Conservation (phyloP, 2,113 vertebrate genomes). For the Chaenocephalus aceratus region DNA sequence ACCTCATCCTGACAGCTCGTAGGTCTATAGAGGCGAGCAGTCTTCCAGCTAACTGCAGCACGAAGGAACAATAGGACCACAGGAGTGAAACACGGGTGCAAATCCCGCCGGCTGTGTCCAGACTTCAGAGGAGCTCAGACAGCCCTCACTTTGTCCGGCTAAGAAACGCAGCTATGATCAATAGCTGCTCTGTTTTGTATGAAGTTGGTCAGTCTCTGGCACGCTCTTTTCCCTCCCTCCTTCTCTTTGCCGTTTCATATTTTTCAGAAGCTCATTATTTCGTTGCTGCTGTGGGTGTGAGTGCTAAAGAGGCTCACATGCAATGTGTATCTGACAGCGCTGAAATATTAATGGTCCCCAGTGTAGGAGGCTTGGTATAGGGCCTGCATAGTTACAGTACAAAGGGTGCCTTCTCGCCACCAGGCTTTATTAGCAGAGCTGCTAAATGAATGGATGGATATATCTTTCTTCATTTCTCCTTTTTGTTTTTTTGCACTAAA, state of each 20-base stretch:
- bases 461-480: slow-evolving; percentile 53
- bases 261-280: slow-evolving; percentile 86
- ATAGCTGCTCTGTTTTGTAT: slow-evolving; percentile 79
- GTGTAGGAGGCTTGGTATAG: slow-evolving; percentile 81
- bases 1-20: slow-evolving; percentile 62
- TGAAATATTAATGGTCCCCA: slow-evolving; percentile 85
- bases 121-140: slow-evolving; percentile 78
- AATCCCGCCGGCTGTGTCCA: slow-evolving; percentile 73
- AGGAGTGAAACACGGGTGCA: slow-evolving; percentile 75
- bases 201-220: slow-evolving; percentile 72
- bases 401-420: slow-evolving; percentile 81
- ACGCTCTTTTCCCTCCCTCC: slow-evolving; percentile 49
- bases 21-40: slow-evolving; percentile 65
- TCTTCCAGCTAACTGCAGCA: slow-evolving; percentile 66
- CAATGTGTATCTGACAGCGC: slow-evolving; percentile 78
- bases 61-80: slow-evolving; percentile 69
- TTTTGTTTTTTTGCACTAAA: slow-evolving; percentile 60
- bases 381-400: slow-evolving; percentile 82
- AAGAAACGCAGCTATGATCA: slow-evolving; percentile 79
- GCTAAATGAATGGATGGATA: slow-evolving; percentile 78
- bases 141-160: slow-evolving; percentile 76
- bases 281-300: slow-evolving; percentile 78
- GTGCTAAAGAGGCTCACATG: slow-evolving; percentile 79
- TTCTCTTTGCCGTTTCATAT: slow-evolving; percentile 71
- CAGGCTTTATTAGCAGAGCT: slow-evolving; percentile 81